These are phyloP conservation scores for Bettongia penicillata DNA, from an alignment of 2,113 vertebrate species.

Conservation along the genomic window DNA sequence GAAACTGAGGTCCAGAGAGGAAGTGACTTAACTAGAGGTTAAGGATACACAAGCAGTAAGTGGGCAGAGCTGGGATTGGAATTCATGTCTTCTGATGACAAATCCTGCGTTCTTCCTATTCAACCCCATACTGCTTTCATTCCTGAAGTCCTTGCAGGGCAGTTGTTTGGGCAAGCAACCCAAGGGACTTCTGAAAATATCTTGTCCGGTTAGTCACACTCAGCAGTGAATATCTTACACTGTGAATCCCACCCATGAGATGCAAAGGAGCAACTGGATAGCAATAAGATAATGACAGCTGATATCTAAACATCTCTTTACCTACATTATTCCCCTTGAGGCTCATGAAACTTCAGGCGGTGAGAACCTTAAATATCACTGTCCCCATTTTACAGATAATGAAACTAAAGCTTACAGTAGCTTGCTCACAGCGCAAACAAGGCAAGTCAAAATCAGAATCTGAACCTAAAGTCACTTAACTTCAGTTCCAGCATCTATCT, in stretches of 20 bases:
- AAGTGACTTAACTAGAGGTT: not conserved
- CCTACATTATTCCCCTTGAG: not conserved
- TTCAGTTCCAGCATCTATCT: not conserved
- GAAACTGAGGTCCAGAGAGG: not conserved
- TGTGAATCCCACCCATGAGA: not conserved
- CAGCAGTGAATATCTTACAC: not conserved
- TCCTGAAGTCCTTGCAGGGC: not conserved
- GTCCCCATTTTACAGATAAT: not conserved
- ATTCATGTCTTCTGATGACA: not conserved
- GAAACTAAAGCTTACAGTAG: not conserved
- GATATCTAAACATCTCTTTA: not conserved
- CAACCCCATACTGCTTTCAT: not conserved
- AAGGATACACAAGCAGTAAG: not conserved
- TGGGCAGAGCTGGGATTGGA: not conserved
- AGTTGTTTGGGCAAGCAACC: not conserved
- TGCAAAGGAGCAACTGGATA: not conserved
- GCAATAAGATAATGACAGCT: not conserved
- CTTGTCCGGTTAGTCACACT: not conserved
- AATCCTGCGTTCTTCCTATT: not conserved
- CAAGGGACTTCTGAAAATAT: not conserved
- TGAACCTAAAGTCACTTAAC: not conserved
- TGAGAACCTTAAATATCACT: not conserved
- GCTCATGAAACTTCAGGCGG: not conserved
- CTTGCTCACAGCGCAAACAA: not conserved
- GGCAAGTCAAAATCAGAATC: not conserved